Percentiles rank a stretch among this genome's conserved stretches.
Conservation (phyloP, 2,113 vertebrate genomes). For the Piaya cayana region DNA sequence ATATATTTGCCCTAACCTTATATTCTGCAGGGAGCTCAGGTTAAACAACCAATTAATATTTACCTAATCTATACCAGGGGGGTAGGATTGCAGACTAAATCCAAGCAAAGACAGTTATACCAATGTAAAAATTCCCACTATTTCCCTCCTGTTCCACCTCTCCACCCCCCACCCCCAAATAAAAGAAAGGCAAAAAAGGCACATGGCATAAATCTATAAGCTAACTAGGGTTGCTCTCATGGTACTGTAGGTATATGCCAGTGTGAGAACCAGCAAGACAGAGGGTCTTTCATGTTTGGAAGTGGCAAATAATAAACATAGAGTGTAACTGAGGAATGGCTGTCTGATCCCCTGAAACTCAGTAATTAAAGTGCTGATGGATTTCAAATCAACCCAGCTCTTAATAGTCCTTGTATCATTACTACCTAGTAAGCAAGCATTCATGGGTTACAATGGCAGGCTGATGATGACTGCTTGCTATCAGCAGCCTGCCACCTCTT, state of each 20-base stretch:
- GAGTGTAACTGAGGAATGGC: neutral
- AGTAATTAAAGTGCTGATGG: rapidly evolving
- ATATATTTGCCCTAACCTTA: neutral
- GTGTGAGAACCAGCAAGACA: neutral
- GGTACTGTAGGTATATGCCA: neutral
- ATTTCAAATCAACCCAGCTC: neutral
- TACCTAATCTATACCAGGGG: neutral
- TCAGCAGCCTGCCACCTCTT: neutral
- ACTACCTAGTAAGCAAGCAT: neutral
- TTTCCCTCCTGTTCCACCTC: no score
- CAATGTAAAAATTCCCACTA: neutral
- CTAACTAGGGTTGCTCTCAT: neutral
- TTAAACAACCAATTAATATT: neutral
- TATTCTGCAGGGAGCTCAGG: neutral
- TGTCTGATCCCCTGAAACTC: neutral
- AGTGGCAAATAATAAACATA: neutral
- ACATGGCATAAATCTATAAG: neutral
- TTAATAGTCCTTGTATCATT: neutral
- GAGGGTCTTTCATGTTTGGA: neutral
- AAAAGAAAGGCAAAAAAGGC: neutral
- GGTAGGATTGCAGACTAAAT: neutral
- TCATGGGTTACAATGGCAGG: neutral
- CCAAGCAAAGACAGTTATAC: neutral
- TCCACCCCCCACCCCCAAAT: neutral
- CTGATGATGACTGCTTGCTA: neutral